Percentiles rank a stretch among this genome's conserved stretches.
Conservation (phyloP, 2,797 vertebrate genomes). For the Ctenopoma kingsleyae region DNA sequence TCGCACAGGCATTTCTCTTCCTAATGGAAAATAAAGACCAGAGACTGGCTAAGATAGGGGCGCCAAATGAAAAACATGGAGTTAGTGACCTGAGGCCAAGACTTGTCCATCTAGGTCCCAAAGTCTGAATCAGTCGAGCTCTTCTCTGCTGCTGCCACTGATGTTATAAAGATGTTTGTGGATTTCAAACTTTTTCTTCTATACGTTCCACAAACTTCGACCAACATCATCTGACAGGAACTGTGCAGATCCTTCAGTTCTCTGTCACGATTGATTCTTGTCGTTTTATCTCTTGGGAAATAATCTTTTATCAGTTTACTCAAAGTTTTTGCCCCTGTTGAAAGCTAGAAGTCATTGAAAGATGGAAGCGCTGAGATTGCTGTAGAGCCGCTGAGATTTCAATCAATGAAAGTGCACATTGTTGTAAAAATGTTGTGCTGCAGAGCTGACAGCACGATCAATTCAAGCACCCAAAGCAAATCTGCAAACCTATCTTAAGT, state of each 20-base stretch:
- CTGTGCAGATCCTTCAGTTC: not conserved
- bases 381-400: conserved; percentile 49
- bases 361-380: conserved; percentile 26
- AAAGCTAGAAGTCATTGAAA: conserved; percentile 26
- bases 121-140: conserved; percentile 19
- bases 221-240: not conserved
- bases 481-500: conserved; percentile 27
- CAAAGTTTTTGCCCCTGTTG: conserved; percentile 23
- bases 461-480: conserved; percentile 25
- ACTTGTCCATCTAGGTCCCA: conserved; percentile 49
- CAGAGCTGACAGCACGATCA: conserved; percentile 34
- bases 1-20: conserved; percentile 61
- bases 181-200: not conserved
- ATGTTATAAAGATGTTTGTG: conserved; percentile 4
- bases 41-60: conserved; percentile 57
- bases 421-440: conserved; percentile 41
- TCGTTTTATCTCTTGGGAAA: conserved; percentile 29
- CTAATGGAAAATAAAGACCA: conserved; percentile 75
- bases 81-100: conserved; percentile 60
- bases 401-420: conserved; percentile 49
- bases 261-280: conserved; percentile 7
- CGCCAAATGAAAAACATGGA: conserved; percentile 74
- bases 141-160: conserved; percentile 1
- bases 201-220: not conserved
- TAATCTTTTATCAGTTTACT: conserved; percentile 29